Percentiles rank a stretch among this genome's conserved stretches.
These are phyloP conservation scores for Fundulus diaphanus DNA, from an alignment of 2,797 vertebrate genomes.

Conservation along the genomic window DNA sequence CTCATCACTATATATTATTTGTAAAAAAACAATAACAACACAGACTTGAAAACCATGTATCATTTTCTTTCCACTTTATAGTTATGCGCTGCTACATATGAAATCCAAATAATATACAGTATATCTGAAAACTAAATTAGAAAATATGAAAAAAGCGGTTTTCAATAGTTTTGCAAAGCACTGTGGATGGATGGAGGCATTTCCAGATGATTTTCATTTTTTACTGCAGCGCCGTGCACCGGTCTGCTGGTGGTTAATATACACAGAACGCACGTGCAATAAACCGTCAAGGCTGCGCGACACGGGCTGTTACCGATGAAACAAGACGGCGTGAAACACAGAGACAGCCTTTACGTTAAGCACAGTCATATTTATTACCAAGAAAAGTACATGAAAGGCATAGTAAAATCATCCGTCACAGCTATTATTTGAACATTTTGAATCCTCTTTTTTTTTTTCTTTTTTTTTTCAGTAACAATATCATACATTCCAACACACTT, in stretches of 20 bases:
- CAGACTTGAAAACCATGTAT: background rate
- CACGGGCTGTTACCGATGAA: slow-evolving; percentile 11
- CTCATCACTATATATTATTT: no score
- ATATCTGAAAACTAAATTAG: background rate
- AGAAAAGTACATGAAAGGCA: slow-evolving; percentile 75
- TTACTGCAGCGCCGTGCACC: slow-evolving; percentile 27
- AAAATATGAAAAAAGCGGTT: background rate
- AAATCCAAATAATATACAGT: background rate
- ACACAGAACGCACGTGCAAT: slow-evolving; percentile 30
- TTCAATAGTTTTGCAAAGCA: background rate
- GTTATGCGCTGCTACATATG: no score
- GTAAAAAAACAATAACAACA: no score
- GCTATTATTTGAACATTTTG: slow-evolving; percentile 67
- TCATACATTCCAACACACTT: slow-evolving; percentile 72
- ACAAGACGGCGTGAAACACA: slow-evolving; percentile 28
- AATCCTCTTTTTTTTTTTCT: no score
- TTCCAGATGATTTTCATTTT: background rate
- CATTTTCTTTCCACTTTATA: no score
- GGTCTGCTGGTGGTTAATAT: slow-evolving; percentile 34
- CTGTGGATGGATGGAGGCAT: background rate
- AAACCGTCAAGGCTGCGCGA: slow-evolving; percentile 45
- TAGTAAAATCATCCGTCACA: slow-evolving; percentile 71
- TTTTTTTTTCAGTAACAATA: no score
- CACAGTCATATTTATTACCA: slow-evolving; percentile 82
- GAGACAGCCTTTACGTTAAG: slow-evolving; percentile 59